Evolutionary conservation across 1,140 invertebrate species (phyloP).

Genomic region (Caenorhabditis latens): DNA sequence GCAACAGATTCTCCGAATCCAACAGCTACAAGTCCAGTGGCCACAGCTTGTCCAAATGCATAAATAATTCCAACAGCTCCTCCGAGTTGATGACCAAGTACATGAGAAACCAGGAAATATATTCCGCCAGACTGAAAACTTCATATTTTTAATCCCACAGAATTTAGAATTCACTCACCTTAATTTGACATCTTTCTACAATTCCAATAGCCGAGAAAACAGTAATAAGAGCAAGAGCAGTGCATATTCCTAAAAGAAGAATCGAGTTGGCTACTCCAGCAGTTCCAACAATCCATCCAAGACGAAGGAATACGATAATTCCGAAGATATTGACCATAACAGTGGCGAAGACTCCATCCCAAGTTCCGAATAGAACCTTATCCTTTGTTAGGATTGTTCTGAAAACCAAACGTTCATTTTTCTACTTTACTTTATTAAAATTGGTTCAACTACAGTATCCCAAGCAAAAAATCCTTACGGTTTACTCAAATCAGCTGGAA

Average conservation of each 20-base stretch:
- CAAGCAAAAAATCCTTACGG: background rate
- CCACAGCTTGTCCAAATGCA: slow-evolving; percentile 95
- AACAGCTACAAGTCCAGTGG: slow-evolving; percentile 92
- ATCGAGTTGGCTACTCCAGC: slow-evolving; percentile 90
- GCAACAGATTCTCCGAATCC: slow-evolving; percentile 96
- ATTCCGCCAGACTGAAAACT: slow-evolving; percentile 86
- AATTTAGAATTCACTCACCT: slow-evolving; percentile 76
- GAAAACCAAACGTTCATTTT: background rate
- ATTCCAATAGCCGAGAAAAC: slow-evolving; percentile 94
- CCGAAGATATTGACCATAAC: slow-evolving; percentile 96
- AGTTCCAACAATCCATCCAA: slow-evolving; percentile 96
- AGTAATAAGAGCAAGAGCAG: slow-evolving; percentile 88
- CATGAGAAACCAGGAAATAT: slow-evolving; percentile 93
- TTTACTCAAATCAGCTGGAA: slow-evolving; percentile 33
- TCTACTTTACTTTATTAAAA: background rate
- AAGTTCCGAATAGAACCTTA: slow-evolving; percentile 93
- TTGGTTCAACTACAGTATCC: background rate
- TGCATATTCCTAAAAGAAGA: slow-evolving; percentile 89
- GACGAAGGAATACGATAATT: slow-evolving; percentile 93
- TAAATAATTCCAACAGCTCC: slow-evolving; percentile 92
- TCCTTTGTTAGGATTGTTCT: slow-evolving; percentile 90
- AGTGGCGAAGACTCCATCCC: slow-evolving; percentile 95
- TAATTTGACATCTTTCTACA: slow-evolving; percentile 91
- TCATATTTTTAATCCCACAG: too few relatives aligned
- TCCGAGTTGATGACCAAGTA: slow-evolving; percentile 90